phyloP scores from a whole-genome alignment of 2,888 invertebrate genomes.

The Xylocampa areola region DNA sequence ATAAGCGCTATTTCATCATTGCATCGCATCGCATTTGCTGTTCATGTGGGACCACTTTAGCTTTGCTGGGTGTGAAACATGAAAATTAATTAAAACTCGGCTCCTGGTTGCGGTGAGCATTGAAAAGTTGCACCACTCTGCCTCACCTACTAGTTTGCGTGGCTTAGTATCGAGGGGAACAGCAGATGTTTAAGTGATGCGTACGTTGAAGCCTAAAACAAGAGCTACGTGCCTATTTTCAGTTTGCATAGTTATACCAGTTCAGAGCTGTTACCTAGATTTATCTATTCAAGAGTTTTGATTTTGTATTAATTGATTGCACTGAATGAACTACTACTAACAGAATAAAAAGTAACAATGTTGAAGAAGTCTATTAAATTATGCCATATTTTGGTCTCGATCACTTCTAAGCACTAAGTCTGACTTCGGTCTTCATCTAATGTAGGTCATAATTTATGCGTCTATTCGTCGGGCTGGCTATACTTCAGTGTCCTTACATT shows the following conservation, averaged over 20 bases:
- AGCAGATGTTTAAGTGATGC: slow-evolving; percentile 4
- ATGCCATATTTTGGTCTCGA: too few species aligned
- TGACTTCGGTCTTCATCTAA: neutral
- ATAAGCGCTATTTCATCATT: neutral
- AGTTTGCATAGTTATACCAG: neutral
- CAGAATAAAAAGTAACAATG: too few species aligned
- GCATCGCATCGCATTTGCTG: too few species aligned
- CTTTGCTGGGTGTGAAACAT: slow-evolving; percentile 25
- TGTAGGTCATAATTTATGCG: neutral
- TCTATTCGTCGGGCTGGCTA: too few species aligned
- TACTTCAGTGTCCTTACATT: neutral
- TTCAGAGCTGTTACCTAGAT: neutral
- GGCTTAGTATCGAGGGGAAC: neutral
- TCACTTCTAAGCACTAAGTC: too few species aligned
- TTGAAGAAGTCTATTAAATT: too few species aligned
- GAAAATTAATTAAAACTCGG: slow-evolving; percentile 41
- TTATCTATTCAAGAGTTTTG: neutral
- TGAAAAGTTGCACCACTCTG: slow-evolving; percentile 26
- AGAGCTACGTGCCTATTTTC: neutral
- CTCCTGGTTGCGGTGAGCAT: slow-evolving; percentile 14
- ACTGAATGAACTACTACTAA: too few species aligned
- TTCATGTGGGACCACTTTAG: neutral
- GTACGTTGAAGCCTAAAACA: neutral
- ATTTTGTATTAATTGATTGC: too few species aligned
- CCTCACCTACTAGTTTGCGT: slow-evolving; percentile 11